Evolutionary conservation across 2,113 vertebrate species (phyloP).

Genomic region (Oryzias woworae): DNA sequence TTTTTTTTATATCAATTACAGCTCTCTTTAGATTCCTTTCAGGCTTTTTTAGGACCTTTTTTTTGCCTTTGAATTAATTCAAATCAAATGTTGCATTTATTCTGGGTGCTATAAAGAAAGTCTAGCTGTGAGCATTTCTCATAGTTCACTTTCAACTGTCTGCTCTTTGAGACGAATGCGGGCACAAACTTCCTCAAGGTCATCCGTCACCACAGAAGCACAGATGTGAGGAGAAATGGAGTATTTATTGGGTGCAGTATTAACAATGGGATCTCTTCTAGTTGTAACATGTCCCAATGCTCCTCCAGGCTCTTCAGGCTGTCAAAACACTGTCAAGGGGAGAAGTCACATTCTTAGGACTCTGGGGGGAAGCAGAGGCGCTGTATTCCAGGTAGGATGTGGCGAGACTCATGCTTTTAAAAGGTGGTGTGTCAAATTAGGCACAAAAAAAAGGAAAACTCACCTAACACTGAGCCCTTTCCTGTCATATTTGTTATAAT

Average conservation of each 20-base stretch:
- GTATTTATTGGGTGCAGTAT: conserved; percentile 48
- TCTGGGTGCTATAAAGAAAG: conserved; percentile 1
- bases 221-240: conserved; percentile 35
- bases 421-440: conserved; percentile 53
- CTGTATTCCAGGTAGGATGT: conserved; percentile 35
- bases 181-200: conserved; percentile 58
- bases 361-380: conserved; percentile 52
- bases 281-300: conserved; percentile 47
- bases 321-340: conserved; percentile 46
- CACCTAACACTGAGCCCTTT: conserved; percentile 41
- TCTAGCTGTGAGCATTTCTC: conserved; percentile 10
- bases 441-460: conserved; percentile 40
- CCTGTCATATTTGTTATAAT: conserved; percentile 47
- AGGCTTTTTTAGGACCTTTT: no score
- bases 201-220: conserved; percentile 46
- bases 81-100: conserved; percentile 4
- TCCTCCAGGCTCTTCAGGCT: conserved; percentile 61
- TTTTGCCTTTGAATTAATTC: no score
- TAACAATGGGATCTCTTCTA: conserved; percentile 55
- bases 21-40: conserved; percentile 14
- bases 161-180: conserved; percentile 34
- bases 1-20: neutral
- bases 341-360: conserved; percentile 60
- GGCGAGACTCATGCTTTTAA: conserved; percentile 55
- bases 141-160: conserved; percentile 33